Base-by-base conservation (phyloP, 1,140 invertebrate genomes). In the Stegodyphus dumicola region DNA sequence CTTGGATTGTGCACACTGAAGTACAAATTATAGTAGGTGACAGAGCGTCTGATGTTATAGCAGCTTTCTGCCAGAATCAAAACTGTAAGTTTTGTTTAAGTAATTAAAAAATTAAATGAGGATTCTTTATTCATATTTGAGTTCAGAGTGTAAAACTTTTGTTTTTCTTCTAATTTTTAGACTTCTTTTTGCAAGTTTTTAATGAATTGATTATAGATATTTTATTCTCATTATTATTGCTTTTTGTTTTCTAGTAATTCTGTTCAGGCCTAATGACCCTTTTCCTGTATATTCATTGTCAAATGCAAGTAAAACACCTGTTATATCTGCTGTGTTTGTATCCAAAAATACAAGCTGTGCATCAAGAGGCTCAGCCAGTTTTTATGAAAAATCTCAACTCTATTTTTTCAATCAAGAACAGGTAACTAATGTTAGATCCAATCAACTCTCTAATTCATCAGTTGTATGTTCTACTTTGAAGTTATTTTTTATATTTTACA, bases 51-150 rank as follows among this genome's bases (percentile, higher is more conserved):
- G 51, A 51, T 11, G n/a, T 70, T 7, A n/a, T 71, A 10, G 78
- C 78, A 49, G 66, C 53, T 49, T 80, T 80, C 17, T 56, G 53
- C 10, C 13, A 51, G n/a, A 18, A 83, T 54, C 80, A 83, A 17
- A 66, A 17, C 7, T 65, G 71, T 83, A 83, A 83, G 70, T 74
- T n/a, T 10, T 60, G 56, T 9, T 15, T 60, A 15, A 60, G 15
- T 60, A 15, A 5, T 60, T 10, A 60, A 60, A 15, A 60, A 60
- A 9, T 60, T 9, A 9, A 10, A 15, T 60, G 1, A 9, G 15
- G 56, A 10, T 10, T 60, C 15, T 60, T 9, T 10, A 15, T 60
- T 60, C 15, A 15, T 15, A 60, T 60, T 1, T 60, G 56, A 60
- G 15, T 60, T 5, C 56, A 10, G 56, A 10, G 56, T 9, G 56